Evolutionary conservation across 2,888 invertebrate species (phyloP), one percentile per base, ranked within the genome.

Genomic region (Acronicta aceris): DNA sequence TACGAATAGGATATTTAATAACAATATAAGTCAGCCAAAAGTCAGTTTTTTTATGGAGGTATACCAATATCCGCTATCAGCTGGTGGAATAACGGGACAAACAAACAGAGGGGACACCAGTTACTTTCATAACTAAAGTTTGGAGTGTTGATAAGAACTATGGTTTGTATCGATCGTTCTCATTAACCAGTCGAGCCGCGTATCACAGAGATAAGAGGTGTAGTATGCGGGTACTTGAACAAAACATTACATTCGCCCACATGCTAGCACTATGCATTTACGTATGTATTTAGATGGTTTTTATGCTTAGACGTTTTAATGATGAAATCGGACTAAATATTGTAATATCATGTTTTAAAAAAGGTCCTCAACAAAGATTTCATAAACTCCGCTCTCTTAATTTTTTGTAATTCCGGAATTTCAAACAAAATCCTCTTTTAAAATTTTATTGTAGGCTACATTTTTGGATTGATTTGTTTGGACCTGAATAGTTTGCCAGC

Each of bases 111-210:
- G 79, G 79, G 81, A 82, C 79, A 81, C 74, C 63, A 62, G 67
- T 57, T 72, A 76, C 81, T 82, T 81, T 90, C 89, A 89, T 89
- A 90, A 89, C 85, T 83, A 81, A 90, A 91, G 88, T 92, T 92
- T 91, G 83, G 82, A 93, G 92, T 93, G 91, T 84, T 86, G 93
- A 94, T 94, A 94, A 93, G 83, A 79, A 62, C 76, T 67, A 76
- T 65, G 76, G 71, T 51, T 54, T 58, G 78, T 85, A 86, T 85
- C 83, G 86, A 85, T 90, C 92, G 88, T 48, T 74, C 88, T 87
- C 89, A 91, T 92, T 92, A 90, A 79, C 79, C 76, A 92, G 89
- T 89, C 90, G 81, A 73, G 62, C 67, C 84, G 81, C 91, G 89
- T 89, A 87, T 85, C 84, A 67, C 59, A 2, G 50, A 57, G 78